Evolutionary conservation across 2,797 vertebrate species (phyloP), one percentile per base, ranked within the genome.

Genomic region (Sebastes kiyomatsui): DNA sequence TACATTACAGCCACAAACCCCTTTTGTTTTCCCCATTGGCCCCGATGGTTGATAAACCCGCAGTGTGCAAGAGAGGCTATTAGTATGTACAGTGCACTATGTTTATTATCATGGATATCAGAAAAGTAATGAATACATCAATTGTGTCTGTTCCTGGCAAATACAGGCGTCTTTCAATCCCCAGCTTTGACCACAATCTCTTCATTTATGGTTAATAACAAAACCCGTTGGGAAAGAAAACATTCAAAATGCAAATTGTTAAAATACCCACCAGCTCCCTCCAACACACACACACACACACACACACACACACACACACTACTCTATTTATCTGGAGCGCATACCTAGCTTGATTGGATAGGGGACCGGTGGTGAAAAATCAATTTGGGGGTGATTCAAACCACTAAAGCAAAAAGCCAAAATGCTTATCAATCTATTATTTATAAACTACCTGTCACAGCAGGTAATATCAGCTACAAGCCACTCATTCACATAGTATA

Each of bases 231-330:
- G 87, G 82, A 81, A 76, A 80, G 88, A 95, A 95, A 95, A 92
- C 91, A 88, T 91, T 94, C 91, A 94, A 95, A 94, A 95, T 94
- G 93, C 91, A 92, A 95, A 95, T 95, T 85, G 75, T 88, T 81
- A 88, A 90, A 81, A 76, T 64, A 81, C 55, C 78, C 70, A 68
- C 30, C 38, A 81, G 65, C 67, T 33, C 49, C 66, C 22, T 33
- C 33, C n/a, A 25, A 22, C 11, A 11, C 74, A 52, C 52, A 58
- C 58, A 64, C 52, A 59, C 62, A 59, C 52, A 30, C 28, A 30
- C 27, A 28, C 27, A 28, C 27, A 67, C 22, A 32, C 28, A 30
- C 30, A 30, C 33, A 13, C 35, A 35, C 35, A 35, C 35, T 2
- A 6, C 14, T 66, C 67, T 67, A n/a, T 87, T 83, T 76, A 81